phyloP scores from a whole-genome alignment of 2,888 invertebrate genomes.

The Neoascia interrupta region DNA sequence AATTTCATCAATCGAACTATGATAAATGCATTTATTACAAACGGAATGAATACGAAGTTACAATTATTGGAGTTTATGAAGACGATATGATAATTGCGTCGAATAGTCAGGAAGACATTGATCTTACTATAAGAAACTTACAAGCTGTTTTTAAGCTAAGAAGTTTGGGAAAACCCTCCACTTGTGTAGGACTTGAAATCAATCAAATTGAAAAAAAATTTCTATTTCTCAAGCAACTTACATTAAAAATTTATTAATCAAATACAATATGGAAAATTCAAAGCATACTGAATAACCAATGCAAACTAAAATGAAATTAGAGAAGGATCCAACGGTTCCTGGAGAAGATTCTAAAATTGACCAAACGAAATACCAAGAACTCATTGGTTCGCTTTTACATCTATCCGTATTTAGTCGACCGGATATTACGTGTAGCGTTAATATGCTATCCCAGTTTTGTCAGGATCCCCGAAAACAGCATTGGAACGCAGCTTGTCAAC shows the following conservation, averaged over 20 bases:
- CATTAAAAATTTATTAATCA: conserved; percentile 19
- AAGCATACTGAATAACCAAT: conserved; percentile 20
- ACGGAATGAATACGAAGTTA: not conserved
- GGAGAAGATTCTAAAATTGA: conserved; percentile 36
- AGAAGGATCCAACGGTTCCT: conserved; percentile 36
- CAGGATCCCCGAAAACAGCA: conserved; percentile 35
- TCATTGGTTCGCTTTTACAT: conserved; percentile 32
- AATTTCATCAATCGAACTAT: conserved; percentile 24
- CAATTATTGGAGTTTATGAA: conserved; percentile 29
- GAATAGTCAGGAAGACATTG: conserved; percentile 20
- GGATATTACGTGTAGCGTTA: conserved; percentile 33
- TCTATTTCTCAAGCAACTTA: conserved; percentile 35
- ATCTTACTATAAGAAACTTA: conserved; percentile 5
- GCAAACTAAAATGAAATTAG: conserved; percentile 20
- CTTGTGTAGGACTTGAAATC: conserved; percentile 7
- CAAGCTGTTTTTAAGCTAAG: conserved; percentile 23
- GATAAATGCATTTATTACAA: conserved; percentile 27
- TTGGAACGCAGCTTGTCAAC: conserved; percentile 7
- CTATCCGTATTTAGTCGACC: conserved; percentile 34
- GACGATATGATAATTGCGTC: conserved; percentile 32
- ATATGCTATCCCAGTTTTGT: conserved; percentile 34
- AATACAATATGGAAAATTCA: conserved; percentile 24
- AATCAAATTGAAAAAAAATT: conserved; percentile 1
- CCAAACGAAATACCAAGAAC: conserved; percentile 38
- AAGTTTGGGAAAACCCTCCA: conserved; percentile 16